phyloP scores from a whole-genome alignment of 2,797 vertebrate genomes.

The Esox masquinongy region DNA sequence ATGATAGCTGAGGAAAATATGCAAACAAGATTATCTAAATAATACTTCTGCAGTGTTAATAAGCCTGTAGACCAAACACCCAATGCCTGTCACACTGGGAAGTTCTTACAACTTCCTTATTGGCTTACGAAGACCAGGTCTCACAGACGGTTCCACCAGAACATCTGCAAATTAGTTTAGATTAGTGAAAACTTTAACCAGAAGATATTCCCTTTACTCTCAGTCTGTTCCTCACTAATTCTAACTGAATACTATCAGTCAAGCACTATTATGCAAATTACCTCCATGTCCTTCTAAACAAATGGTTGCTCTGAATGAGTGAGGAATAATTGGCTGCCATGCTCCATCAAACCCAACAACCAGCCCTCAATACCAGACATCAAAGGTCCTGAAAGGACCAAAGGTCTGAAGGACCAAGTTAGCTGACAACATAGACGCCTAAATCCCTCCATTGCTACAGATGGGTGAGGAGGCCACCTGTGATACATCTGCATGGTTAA shows the following conservation, averaged over 20 bases:
- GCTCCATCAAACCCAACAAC: background rate
- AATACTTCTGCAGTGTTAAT: too few species aligned
- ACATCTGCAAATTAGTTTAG: background rate
- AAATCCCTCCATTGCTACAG: background rate
- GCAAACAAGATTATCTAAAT: too few species aligned
- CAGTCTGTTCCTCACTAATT: background rate
- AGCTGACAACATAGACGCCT: background rate
- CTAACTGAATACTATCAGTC: background rate
- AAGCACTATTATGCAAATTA: background rate
- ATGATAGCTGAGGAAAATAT: too few species aligned
- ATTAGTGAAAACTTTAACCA: background rate
- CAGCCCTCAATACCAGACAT: background rate
- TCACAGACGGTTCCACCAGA: background rate
- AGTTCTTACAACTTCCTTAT: too few species aligned
- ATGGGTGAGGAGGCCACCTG: background rate
- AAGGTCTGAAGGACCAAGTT: background rate
- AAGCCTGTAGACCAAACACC: too few species aligned
- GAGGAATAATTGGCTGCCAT: conserved; percentile 3
- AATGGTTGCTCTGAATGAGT: conserved; percentile 3
- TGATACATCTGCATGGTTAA: too few species aligned
- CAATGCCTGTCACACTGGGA: too few species aligned
- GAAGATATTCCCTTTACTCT: background rate
- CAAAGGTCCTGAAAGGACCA: background rate
- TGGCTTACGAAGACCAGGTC: too few species aligned
- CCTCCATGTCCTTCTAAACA: conserved; percentile 4